Evolutionary conservation across 2,888 invertebrate species (phyloP).

Genomic region (Andrena marginata): DNA sequence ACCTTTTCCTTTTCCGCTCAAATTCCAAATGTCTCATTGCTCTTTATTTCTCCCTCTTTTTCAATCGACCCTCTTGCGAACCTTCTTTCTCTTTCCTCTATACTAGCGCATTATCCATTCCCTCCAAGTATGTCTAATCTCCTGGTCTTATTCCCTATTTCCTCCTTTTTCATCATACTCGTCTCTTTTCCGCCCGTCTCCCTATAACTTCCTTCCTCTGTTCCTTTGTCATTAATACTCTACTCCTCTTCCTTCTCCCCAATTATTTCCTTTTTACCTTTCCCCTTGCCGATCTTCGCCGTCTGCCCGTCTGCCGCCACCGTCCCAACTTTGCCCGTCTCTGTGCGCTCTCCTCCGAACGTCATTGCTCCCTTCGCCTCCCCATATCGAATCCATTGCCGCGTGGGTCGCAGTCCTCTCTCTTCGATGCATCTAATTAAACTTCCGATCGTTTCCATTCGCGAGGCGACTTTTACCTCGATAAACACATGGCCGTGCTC

Average conservation of each 20-base stretch:
- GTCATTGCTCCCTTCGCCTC: not conserved
- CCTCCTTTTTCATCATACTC: not conserved
- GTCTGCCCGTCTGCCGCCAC: too few species aligned
- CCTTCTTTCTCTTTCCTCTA: too few species aligned
- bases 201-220: too few species aligned
- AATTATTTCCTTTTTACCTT: too few species aligned
- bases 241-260: not conserved
- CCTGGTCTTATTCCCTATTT: not conserved
- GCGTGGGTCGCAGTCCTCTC: not conserved
- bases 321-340: too few species aligned
- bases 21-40: too few species aligned
- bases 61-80: too few species aligned
- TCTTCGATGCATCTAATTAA: constrained; percentile 29
- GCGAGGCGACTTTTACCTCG: constrained; percentile 20
- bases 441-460: not conserved
- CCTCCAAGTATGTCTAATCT: not conserved
- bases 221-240: not conserved
- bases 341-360: not conserved
- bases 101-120: not conserved
- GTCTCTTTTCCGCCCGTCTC: not conserved
- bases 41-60: too few species aligned
- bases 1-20: too few species aligned
- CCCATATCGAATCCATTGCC: not conserved
- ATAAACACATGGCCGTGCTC: constrained; percentile 21
- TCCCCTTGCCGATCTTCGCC: too few species aligned